Conservation (phyloP, 2,888 invertebrate genomes). For the Lepidocyrtinus sp. region DNA sequence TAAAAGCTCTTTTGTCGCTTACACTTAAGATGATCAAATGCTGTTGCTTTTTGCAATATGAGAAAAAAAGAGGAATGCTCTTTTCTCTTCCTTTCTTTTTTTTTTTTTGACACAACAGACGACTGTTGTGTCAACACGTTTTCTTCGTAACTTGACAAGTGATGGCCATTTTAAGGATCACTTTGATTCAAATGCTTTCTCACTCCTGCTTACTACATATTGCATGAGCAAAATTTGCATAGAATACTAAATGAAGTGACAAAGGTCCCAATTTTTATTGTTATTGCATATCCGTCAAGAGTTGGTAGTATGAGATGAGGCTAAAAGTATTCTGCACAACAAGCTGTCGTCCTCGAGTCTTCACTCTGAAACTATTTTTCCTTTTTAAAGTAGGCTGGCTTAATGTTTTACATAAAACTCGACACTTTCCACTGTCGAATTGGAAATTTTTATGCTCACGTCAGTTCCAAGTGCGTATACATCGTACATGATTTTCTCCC, state of each 20-base stretch:
- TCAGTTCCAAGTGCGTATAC: neutral
- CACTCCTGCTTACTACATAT: constrained; percentile 6
- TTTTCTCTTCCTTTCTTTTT: neutral
- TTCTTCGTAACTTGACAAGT: constrained; percentile 37
- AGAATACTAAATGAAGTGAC: constrained; percentile 24
- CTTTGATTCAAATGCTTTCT: constrained; percentile 35
- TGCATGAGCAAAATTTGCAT: constrained; percentile 30
- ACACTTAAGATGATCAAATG: neutral
- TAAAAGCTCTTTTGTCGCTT: constrained; percentile 26
- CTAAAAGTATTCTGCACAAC: neutral
- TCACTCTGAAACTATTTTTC: neutral
- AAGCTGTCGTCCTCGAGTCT: neutral
- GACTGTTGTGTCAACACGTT: constrained; percentile 34
- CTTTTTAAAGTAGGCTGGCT: neutral
- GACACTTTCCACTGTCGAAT: neutral
- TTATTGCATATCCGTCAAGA: neutral
- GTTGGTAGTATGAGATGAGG: neutral
- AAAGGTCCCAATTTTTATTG: constrained; percentile 6
- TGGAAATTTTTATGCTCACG: neutral
- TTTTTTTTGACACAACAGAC: neutral
- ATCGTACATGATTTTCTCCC: neutral
- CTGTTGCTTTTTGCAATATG: neutral
- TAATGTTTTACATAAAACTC: neutral
- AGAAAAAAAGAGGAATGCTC: constrained; percentile 15
- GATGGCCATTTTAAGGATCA: constrained; percentile 42